Percentiles rank a stretch among this genome's conserved stretches.
phyloP scores from a whole-genome alignment of 2,888 invertebrate species.

The Elgonia sp. region DNA sequence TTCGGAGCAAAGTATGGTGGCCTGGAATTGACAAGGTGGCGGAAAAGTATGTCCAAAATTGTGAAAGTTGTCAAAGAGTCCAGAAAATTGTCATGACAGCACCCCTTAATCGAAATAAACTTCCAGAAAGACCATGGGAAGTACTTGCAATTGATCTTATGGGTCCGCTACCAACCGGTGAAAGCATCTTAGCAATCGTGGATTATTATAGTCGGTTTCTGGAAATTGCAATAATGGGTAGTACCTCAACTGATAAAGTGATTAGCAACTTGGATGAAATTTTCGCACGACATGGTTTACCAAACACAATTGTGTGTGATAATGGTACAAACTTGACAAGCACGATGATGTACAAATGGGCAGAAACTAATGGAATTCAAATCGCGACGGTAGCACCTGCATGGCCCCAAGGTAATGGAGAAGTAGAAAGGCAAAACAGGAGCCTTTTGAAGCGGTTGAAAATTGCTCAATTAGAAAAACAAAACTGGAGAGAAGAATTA shows the following conservation, averaged over 20 bases:
- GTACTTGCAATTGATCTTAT: not conserved
- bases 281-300: not conserved
- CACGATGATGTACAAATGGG: not conserved
- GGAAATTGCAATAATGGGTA: not conserved
- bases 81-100: slow-evolving; percentile 11
- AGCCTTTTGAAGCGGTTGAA: no score
- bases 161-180: not conserved
- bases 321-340: not conserved
- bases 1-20: not conserved
- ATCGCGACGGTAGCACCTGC: no score
- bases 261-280: not conserved
- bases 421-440: no score
- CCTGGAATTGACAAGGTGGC: not conserved
- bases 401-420: no score
- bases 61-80: slow-evolving; percentile 71
- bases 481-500: no score
- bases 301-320: not conserved
- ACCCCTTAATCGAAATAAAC: not conserved
- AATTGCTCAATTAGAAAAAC: no score
- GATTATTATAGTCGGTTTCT: not conserved
- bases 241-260: not conserved
- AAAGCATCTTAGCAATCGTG: not conserved
- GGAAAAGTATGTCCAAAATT: not conserved
- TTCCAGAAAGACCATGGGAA: not conserved
- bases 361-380: not conserved